phyloP scores from a whole-genome alignment of 92 coral and sea anemone genomes.

The Phenganax stokvisi region DNA sequence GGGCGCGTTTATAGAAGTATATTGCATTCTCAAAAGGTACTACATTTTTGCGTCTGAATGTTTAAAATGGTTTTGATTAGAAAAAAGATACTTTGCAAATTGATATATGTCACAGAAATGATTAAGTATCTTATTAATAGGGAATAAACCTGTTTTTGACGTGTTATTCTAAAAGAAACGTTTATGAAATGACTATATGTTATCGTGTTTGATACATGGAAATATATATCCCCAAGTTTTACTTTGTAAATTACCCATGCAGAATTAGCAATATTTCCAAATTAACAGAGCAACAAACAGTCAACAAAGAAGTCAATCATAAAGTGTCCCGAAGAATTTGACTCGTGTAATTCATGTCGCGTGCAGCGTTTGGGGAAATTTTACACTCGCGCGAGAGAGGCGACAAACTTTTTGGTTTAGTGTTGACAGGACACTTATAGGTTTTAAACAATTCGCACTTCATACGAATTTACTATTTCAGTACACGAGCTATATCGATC shows the following conservation, averaged over 20 bases:
- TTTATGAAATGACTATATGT: background rate
- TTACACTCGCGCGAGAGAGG: background rate
- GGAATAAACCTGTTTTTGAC: background rate
- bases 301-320: background rate
- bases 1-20: too few species aligned
- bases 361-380: background rate
- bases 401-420: background rate
- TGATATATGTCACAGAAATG: too few species aligned
- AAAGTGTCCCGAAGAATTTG: background rate
- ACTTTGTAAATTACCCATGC: background rate
- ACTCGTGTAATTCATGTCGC: background rate
- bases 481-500: too few species aligned
- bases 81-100: too few species aligned
- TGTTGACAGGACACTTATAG: conserved; percentile 18
- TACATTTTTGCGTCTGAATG: too few species aligned
- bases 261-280: background rate
- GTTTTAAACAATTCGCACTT: conserved; percentile 12
- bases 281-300: background rate
- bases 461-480: background rate
- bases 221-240: background rate
- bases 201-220: background rate
- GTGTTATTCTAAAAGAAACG: background rate
- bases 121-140: background rate
- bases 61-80: too few species aligned
- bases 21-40: too few species aligned